Evolutionary conservation across 2,888 invertebrate species (phyloP).

Genomic region (Catocala sponsa): DNA sequence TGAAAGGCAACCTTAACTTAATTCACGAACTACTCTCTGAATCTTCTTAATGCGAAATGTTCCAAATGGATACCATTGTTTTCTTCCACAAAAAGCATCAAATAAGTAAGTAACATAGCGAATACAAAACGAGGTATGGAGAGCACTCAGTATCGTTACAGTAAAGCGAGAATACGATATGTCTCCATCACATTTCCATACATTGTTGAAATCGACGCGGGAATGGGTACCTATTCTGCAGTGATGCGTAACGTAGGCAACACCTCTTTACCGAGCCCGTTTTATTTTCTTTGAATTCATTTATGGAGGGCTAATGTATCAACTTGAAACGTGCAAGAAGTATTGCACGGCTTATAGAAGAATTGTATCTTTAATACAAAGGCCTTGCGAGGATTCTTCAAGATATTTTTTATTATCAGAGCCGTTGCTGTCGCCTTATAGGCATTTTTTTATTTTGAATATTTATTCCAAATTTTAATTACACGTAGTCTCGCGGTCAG

Average conservation of each 20-base stretch:
- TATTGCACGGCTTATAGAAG: conserved; percentile 13
- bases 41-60: conserved; percentile 69
- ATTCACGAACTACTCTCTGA: conserved; percentile 64
- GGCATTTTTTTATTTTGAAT: no score
- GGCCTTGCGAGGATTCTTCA: no score
- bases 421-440: no score
- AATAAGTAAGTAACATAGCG: conserved; percentile 67
- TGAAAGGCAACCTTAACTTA: conserved; percentile 64
- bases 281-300: conserved; percentile 55
- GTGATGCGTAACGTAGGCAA: conserved; percentile 70
- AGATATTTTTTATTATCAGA: background rate
- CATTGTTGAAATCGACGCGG: conserved; percentile 72
- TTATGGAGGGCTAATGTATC: conserved; percentile 48
- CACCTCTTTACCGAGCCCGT: conserved; percentile 59
- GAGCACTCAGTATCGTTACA: conserved; percentile 69
- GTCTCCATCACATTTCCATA: conserved; percentile 84
- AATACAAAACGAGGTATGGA: conserved; percentile 72
- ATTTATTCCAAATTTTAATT: no score
- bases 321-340: conserved; percentile 28
- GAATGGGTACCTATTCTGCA: conserved; percentile 68
- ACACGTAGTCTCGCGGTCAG: no score
- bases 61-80: conserved; percentile 80
- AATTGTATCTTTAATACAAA: conserved; percentile 18
- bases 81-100: conserved; percentile 73
- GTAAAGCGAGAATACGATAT: conserved; percentile 76